Conservation (phyloP, 2,888 invertebrate species). For the Spodoptera exigua region DNA sequence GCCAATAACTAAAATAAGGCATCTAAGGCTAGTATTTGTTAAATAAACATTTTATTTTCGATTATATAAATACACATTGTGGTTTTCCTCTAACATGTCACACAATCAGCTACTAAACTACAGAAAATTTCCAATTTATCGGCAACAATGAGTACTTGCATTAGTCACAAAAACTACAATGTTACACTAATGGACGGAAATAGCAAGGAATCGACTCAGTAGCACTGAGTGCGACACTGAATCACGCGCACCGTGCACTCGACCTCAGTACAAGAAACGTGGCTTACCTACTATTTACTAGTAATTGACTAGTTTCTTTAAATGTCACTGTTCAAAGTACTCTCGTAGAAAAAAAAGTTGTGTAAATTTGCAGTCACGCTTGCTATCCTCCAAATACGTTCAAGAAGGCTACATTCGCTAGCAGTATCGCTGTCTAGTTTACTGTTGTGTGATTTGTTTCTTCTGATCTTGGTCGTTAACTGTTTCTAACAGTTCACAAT, state of each 20-base stretch:
- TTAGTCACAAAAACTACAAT: slow-evolving; percentile 57
- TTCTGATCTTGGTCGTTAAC: not conserved
- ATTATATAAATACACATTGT: not conserved
- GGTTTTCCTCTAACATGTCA: slow-evolving; percentile 8
- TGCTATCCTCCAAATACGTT: slow-evolving; percentile 18
- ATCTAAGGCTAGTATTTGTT: no score
- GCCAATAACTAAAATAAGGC: no score
- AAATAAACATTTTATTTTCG: no score
- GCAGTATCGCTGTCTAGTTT: slow-evolving; percentile 7
- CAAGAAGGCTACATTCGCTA: slow-evolving; percentile 16
- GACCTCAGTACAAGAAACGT: slow-evolving; percentile 28
- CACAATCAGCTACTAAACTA: slow-evolving; percentile 11
- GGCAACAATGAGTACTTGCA: slow-evolving; percentile 33
- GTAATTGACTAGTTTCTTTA: slow-evolving; percentile 42
- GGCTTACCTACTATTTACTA: slow-evolving; percentile 26
- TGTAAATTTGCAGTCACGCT: slow-evolving; percentile 29
- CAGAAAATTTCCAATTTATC: slow-evolving; percentile 32
- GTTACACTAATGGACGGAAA: slow-evolving; percentile 48
- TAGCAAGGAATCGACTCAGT: slow-evolving; percentile 48
- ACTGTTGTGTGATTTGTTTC: slow-evolving; percentile 26
- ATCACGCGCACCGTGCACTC: slow-evolving; percentile 39
- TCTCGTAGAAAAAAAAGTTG: slow-evolving; percentile 27
- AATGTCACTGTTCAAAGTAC: slow-evolving; percentile 38
- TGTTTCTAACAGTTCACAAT: not conserved
- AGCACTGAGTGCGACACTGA: slow-evolving; percentile 46